A percentile compares a stretch with the other conserved stretches of the same genome.
Evolutionary conservation across 1,140 invertebrate genomes (phyloP).

Genomic region (Hylaeus volcanicus): DNA sequence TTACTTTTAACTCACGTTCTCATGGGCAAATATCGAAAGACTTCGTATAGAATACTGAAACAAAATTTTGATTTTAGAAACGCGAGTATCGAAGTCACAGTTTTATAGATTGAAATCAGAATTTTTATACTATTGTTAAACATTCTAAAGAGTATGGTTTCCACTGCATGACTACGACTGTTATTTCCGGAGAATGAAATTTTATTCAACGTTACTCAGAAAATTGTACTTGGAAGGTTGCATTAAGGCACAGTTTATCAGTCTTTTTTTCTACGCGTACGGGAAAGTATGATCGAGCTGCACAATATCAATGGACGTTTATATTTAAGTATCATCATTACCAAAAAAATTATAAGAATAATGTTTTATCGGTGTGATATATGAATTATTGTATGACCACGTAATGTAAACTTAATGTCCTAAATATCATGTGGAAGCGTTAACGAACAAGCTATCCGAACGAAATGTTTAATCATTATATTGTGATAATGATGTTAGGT

Average conservation of each 20-base stretch:
- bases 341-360: slow-evolving; percentile 19
- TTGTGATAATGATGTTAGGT: slow-evolving; percentile 52
- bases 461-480: slow-evolving; percentile 37
- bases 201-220: slow-evolving; percentile 29
- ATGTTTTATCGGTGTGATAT: slow-evolving; percentile 24
- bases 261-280: slow-evolving; percentile 32
- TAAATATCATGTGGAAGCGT: slow-evolving; percentile 27
- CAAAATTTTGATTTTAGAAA: slow-evolving; percentile 1
- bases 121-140: slow-evolving; percentile 46
- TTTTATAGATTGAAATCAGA: slow-evolving; percentile 43
- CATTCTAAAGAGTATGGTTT: slow-evolving; percentile 25
- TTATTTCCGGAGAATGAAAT: slow-evolving; percentile 21
- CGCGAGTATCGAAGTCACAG: not conserved
- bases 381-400: slow-evolving; percentile 13
- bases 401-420: slow-evolving; percentile 50
- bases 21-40: not conserved
- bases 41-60: not conserved
- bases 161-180: slow-evolving; percentile 19
- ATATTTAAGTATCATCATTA: slow-evolving; percentile 31
- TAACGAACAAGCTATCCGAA: not conserved
- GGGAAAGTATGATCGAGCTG: slow-evolving; percentile 34
- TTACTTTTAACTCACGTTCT: not conserved
- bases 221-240: not conserved
- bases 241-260: not conserved
- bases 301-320: slow-evolving; percentile 29